Conservation (phyloP, 2,113 vertebrate genomes). For the Dipodomys merriami region DNA sequence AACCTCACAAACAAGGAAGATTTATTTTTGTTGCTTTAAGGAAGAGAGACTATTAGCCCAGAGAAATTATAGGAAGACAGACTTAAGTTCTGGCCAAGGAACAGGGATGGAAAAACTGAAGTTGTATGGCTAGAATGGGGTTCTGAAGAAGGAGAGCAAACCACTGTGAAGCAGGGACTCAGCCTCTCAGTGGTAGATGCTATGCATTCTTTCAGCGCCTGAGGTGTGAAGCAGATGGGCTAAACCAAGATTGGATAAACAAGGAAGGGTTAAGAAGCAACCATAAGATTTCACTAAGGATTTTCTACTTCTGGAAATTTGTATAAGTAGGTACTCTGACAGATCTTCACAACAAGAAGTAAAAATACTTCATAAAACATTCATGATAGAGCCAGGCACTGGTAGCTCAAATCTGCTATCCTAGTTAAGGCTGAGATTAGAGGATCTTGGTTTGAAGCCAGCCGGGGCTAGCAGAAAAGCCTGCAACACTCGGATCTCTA, state of each 20-base stretch:
- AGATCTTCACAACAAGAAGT: not conserved
- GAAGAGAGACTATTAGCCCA: not conserved
- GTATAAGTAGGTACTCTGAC: not conserved
- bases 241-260: not conserved
- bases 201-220: too few species aligned
- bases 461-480: too few species aligned
- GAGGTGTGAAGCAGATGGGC: accelerated
- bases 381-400: not conserved
- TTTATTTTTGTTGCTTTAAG: not conserved
- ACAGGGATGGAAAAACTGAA: not conserved
- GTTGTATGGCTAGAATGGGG: not conserved
- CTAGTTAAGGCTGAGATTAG: too few species aligned
- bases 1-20: not conserved
- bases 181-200: not conserved
- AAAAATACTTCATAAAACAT: conserved; percentile 2
- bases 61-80: conserved; percentile 14
- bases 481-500: too few species aligned
- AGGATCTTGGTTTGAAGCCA: too few species aligned
- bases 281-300: not conserved
- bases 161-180: not conserved
- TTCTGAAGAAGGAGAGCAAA: not conserved
- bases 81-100: not conserved
- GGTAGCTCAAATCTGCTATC: too few species aligned
- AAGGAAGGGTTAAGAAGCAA: not conserved
- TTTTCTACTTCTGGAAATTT: not conserved